phyloP scores from a whole-genome alignment of 1,140 invertebrate genomes.

The Dufourea novaeangliae region DNA sequence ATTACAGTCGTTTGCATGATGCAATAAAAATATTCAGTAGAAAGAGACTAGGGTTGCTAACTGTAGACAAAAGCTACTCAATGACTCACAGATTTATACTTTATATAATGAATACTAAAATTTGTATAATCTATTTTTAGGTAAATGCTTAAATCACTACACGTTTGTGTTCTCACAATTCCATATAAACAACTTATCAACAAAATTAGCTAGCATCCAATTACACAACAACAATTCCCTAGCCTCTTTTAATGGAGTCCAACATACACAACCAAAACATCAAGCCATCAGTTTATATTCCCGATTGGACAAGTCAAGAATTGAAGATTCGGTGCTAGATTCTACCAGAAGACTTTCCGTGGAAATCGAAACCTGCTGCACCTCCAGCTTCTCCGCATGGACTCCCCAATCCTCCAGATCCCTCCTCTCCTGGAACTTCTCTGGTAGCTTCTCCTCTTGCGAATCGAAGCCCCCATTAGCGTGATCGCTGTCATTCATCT shows the following conservation, averaged over 20 bases:
- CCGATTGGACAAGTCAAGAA: too few species aligned
- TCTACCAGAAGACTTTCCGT: not conserved
- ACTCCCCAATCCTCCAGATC: too few species aligned
- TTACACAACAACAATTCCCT: not conserved
- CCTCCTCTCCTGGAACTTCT: slow-evolving; percentile 1
- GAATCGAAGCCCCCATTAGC: not conserved
- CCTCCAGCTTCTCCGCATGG: not conserved
- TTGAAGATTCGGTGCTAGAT: not conserved
- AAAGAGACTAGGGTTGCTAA: too few species aligned
- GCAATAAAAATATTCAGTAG: not conserved
- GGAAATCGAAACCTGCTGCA: not conserved
- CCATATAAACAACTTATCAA: not conserved
- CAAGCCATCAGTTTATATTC: too few species aligned
- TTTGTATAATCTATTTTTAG: too few species aligned
- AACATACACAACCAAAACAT: fast-evolving
- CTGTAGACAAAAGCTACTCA: too few species aligned
- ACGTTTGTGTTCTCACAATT: too few species aligned
- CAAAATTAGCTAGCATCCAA: not conserved
- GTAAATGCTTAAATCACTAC: too few species aligned
- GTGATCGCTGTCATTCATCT: not conserved
- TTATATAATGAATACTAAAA: too few species aligned
- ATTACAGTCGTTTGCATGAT: not conserved
- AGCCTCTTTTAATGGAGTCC: not conserved
- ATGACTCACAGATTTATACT: too few species aligned
- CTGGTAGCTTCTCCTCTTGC: not conserved